These are phyloP conservation scores for Phyllotreta cruciferae DNA, from an alignment of 2,888 invertebrate genomes.

Conservation along the genomic window DNA sequence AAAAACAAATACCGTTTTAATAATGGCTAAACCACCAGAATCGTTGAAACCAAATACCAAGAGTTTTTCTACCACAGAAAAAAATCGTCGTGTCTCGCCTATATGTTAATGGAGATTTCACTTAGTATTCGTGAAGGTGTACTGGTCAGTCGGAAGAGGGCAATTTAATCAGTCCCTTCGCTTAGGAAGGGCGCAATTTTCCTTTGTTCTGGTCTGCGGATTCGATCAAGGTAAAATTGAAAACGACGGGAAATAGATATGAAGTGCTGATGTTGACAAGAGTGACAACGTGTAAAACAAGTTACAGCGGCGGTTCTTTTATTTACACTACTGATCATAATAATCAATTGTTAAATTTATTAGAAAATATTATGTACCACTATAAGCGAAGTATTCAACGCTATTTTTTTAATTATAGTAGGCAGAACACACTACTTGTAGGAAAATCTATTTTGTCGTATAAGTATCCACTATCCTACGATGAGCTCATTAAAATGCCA, in stretches of 20 bases:
- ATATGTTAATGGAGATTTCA: conserved; percentile 9
- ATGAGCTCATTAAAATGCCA: no score
- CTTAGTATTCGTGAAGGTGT: conserved; percentile 5
- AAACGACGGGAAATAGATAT: conserved; percentile 15
- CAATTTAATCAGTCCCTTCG: conserved; percentile 26
- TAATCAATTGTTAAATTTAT: conserved; percentile 2
- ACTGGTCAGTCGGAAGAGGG: conserved; percentile 6
- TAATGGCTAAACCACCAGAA: no score
- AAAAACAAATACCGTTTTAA: no score
- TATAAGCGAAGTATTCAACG: no score
- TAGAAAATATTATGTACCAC: background rate
- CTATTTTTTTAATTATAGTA: no score
- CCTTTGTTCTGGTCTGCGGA: conserved; percentile 21
- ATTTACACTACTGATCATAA: no score
- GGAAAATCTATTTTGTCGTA: no score
- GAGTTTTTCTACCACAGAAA: no score
- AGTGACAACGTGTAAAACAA: background rate
- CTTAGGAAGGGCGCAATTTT: conserved; percentile 6
- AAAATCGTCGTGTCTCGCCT: no score
- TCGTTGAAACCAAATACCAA: no score
- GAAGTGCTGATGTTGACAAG: conserved; percentile 13
- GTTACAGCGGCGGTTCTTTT: conserved; percentile 1
- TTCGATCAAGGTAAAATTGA: conserved; percentile 25
- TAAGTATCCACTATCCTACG: no score
- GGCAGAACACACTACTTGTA: no score